Evolutionary conservation across 2,113 vertebrate species (phyloP), one percentile per base, ranked within the genome.

Genomic region (Pterocles burchelli): DNA sequence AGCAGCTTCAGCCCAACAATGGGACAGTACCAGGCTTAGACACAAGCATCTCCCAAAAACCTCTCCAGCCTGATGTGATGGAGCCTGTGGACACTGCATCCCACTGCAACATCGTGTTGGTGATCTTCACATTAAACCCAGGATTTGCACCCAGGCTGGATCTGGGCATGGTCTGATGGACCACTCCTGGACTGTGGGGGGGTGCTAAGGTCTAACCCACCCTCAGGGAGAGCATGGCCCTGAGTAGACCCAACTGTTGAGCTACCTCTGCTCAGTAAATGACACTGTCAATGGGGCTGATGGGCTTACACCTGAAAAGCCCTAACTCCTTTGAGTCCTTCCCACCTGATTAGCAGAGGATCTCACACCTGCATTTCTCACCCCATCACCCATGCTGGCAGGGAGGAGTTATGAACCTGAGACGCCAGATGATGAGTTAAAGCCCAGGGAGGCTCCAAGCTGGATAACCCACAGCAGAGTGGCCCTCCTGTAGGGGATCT

Each of bases 61-160:
- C 28, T 20, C 51, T 67, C 28, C 91, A 63, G 58, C 22, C 61
- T 25, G 33, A 31, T 2, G 4, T 5, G 81, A n/a, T 0, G 3
- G 63, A 51, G 58, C 38, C 51, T 33, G 65, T 7, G n/a, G 38
- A 48, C 19, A 5, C 1, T 2, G 13, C 29, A 10, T 29, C 57
- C 29, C 13, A 19, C 43, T 22, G 59, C 1, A 11, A 29, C 25
- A 12, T 1, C 2, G 3, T 21, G 10, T 22, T 54, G 2, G 0
- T 16, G 49, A 22, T 4, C 41, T 54, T 52, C 20, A 16, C 7
- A 11, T 5, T 13, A 10, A 59, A 5, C 15, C 63, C 22, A 80
- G 19, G 61, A 63, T 88, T 67, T 55, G 17, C 25, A 51, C n/a
- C 41, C 74, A 54, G 31, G 17, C 31, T 77, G 45, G 45, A 34